Evolutionary conservation across 1,140 invertebrate genomes (phyloP), one percentile per base, ranked within the genome.

Genomic region (Neomicropteryx cornuta): DNA sequence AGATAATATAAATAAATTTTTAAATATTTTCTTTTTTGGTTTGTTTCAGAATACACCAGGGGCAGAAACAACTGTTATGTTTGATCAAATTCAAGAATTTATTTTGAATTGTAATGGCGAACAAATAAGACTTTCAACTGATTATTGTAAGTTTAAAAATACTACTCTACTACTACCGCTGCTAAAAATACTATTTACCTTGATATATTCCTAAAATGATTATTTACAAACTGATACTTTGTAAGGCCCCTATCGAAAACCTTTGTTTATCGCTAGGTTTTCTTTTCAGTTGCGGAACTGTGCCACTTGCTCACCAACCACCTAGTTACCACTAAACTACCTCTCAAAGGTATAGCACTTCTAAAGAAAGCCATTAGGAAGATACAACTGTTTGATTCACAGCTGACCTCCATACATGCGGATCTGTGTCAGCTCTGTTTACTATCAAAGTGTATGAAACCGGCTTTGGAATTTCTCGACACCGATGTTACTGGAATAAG

Each of bases 341-440:
- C 88, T 27, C 76, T 91, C 33, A 69, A 81, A 53, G 93, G 92
- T 10, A 91, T 98, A 24, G 76, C 79, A 51, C 67, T 94, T 14
- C 52, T 97, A 5, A 74, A 76, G 41, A 80, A 79, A 50, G 91
- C 91, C 5, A 92, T 97, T 45, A 74, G 77, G 31, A 95, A 93
- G 62, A 82, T 94, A 43, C 88, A 94, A 57, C 57, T 86, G 2
- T 80, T 77, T 60, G 83, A 89, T 47, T 82, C 83, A 13, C 90
- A 96, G 55, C 62, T 97, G 23, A 97, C 93, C 16, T 86, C 90
- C 2, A 81, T 97, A 47, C 94, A 98, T 65, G 82, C 88, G 5
- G 89, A 94, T 71, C 69, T 97, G 22, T 93, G 87, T 55, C 89
- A 94, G 60, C 66, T 97, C 2, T 96, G 92, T 66, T 69, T 97